Conservation (phyloP, 2,113 vertebrate species). For the Tringa solitaria region DNA sequence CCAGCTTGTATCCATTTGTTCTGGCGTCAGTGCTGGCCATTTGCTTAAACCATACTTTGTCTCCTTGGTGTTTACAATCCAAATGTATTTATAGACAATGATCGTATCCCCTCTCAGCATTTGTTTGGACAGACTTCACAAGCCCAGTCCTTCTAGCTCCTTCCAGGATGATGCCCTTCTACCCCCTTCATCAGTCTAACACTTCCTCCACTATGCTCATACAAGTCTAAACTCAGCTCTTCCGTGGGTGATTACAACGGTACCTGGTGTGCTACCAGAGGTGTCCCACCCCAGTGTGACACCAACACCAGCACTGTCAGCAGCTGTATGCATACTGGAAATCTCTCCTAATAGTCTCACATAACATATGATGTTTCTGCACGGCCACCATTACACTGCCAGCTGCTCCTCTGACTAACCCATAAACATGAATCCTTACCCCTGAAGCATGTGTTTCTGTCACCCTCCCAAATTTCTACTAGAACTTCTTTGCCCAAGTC, state of each 20-base stretch:
- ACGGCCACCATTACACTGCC: fast-evolving
- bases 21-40: neutral
- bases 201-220: fast-evolving
- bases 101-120: neutral
- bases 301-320: neutral
- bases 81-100: neutral
- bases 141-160: neutral
- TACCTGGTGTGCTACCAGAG: neutral
- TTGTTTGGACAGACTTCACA: neutral
- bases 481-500: neutral
- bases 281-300: neutral
- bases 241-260: neutral
- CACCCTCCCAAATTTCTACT: fast-evolving
- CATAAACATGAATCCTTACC: neutral
- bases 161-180: neutral
- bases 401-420: neutral
- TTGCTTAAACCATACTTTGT: neutral
- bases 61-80: neutral
- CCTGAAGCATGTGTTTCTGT: neutral
- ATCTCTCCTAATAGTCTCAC: neutral
- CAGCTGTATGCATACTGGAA: neutral
- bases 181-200: neutral
- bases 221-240: neutral
- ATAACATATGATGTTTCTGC: fast-evolving
- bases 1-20: neutral